A percentile compares a stretch with the other conserved stretches of the same genome.
These are phyloP conservation scores for Neosilurus hyrtlii DNA, from an alignment of 2,797 vertebrate genomes.

Conservation along the genomic window DNA sequence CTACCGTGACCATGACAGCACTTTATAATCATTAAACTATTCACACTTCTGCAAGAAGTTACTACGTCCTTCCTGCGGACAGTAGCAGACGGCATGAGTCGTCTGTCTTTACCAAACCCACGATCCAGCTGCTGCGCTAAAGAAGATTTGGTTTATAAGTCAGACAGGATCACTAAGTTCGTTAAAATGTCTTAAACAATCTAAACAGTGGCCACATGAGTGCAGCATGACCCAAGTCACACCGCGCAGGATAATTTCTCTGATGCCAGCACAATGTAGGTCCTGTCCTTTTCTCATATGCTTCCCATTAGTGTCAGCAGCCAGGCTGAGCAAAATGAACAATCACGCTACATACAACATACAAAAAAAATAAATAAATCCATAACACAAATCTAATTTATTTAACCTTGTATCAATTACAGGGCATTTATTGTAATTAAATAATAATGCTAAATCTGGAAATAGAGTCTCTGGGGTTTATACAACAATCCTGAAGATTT, in stretches of 20 bases:
- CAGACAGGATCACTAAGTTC: background rate
- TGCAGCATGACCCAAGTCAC: background rate
- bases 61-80: constrained; percentile 8
- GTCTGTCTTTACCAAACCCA: constrained; percentile 1
- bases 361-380: background rate
- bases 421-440: background rate
- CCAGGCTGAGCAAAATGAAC: background rate
- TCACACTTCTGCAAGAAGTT: constrained; percentile 20
- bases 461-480: background rate
- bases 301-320: constrained; percentile 47
- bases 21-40: constrained; percentile 48
- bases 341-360: constrained; percentile 2
- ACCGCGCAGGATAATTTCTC: constrained; percentile 13
- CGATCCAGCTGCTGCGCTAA: background rate
- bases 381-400: background rate
- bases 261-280: constrained; percentile 42
- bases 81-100: background rate
- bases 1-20: constrained; percentile 15
- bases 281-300: constrained; percentile 50
- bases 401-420: background rate
- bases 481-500: background rate
- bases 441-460: no score
- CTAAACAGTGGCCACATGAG: constrained; percentile 8
- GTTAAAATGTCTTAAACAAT: constrained; percentile 7
- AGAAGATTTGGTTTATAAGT: background rate